Percentiles rank a stretch among this genome's conserved stretches.
phyloP scores from a whole-genome alignment of 1,140 invertebrate genomes.

The Diuraphis noxia region DNA sequence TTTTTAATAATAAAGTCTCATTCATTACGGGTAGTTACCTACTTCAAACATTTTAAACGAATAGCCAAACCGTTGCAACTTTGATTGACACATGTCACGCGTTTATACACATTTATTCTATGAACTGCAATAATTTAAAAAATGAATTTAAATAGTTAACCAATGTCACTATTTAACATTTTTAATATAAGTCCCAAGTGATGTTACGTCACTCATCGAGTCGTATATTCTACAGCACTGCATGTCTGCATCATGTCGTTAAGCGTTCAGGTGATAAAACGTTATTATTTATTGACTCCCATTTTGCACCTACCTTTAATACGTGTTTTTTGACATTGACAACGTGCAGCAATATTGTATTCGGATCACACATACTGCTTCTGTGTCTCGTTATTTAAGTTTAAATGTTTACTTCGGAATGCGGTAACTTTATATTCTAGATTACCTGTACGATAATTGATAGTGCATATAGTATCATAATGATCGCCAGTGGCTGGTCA shows the following conservation, averaged over 20 bases:
- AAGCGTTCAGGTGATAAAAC: not conserved
- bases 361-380: not conserved
- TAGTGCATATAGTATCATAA: not conserved
- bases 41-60: not conserved
- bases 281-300: not conserved
- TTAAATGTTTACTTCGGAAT: not conserved
- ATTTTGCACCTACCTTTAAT: no score
- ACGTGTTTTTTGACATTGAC: not conserved
- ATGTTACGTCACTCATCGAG: not conserved
- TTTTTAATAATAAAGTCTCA: not conserved
- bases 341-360: not conserved
- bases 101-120: not conserved
- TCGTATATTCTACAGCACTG: not conserved
- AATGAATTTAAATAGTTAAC: not conserved
- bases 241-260: rapidly evolving
- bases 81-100: not conserved
- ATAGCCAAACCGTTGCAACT: no score
- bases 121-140: not conserved
- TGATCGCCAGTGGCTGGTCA: no score
- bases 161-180: not conserved
- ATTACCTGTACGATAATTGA: not conserved
- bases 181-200: not conserved
- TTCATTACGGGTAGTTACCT: not conserved
- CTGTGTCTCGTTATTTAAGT: not conserved
- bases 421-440: not conserved